Base-by-base conservation (phyloP, 2,888 invertebrate genomes). In the Acrobasis consociella region DNA sequence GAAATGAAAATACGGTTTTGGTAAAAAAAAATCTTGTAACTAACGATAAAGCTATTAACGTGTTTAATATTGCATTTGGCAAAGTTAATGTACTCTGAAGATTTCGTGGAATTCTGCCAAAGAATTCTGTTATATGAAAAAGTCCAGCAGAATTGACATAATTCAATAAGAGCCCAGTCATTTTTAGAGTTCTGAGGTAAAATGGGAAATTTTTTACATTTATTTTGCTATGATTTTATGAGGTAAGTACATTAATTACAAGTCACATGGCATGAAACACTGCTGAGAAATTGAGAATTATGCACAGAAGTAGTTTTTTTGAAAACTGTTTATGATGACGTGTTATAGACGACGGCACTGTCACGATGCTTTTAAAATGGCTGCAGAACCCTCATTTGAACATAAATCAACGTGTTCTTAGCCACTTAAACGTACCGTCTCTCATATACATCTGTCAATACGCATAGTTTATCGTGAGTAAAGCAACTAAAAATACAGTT, bases 391-490 rank as follows among this genome's bases (percentile, higher is more conserved):
- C 13, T 13, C 42, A 10, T 42, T 42, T 10, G 2, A 13, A 13
- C n/a, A 46, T 13, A n/a, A 11, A n/a, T 46, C 42, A n/a, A 46
- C 13, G 9, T 22, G 11, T 17, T 22, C 52, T 16, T 13, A 11
- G 11, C 13, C 31, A 52, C 17, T 52, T 13, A 52, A 17, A 46
- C 11, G 46, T 15, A 11, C 56, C n/a, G 56, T 56, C 22, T 42
- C 56, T 56, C 56, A 56, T 56, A 42, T 56, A 15, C 53, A 49
- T 62, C 55, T 55, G 49, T 62, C 62, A 62, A 62, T 53, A 17
- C 10, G 31, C 42, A 15, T 22, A 9, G 16, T 42, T 11, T 39
- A 52, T 50, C 50, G 50, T 42, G 53, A 42, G 31, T 49, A 16
- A 49, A 38, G 11, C 2, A 53, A 49, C 62, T 55, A 55, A 62